These are phyloP conservation scores for Microcebus tavaratra DNA, from an alignment of 2,113 vertebrate genomes.

Conservation along the genomic window DNA sequence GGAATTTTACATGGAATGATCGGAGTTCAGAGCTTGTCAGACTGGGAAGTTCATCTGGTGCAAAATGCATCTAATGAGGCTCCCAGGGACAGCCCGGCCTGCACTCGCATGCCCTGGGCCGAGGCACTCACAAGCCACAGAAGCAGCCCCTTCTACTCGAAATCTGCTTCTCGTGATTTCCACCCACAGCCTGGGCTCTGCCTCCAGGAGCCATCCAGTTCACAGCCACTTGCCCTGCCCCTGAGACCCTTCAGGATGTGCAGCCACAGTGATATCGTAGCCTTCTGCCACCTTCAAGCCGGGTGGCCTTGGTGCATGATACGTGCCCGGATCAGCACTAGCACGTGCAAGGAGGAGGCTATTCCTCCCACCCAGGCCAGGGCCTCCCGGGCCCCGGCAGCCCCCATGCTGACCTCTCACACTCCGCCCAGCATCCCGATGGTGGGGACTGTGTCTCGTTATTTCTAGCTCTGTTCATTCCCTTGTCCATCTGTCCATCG, in stretches of 20 bases:
- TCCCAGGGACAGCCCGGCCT: neutral
- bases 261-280: neutral
- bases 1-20: conserved; percentile 38
- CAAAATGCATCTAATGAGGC: conserved; percentile 10
- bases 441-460: neutral
- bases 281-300: neutral
- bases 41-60: conserved; percentile 44
- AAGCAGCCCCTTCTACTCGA: neutral
- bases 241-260: neutral
- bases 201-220: neutral
- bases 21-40: conserved; percentile 20
- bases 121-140: neutral
- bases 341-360: neutral
- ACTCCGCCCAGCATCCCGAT: neutral
- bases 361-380: too few relatives aligned
- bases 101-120: neutral
- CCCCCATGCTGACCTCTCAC: neutral
- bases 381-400: neutral
- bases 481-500: neutral
- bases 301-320: neutral
- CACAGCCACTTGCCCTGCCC: neutral
- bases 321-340: neutral
- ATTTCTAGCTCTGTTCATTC: neutral
- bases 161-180: neutral
- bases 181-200: neutral